Evolutionary conservation across 1,140 invertebrate species (phyloP), one percentile per base, ranked within the genome.

Genomic region (Lucilia sericata): DNA sequence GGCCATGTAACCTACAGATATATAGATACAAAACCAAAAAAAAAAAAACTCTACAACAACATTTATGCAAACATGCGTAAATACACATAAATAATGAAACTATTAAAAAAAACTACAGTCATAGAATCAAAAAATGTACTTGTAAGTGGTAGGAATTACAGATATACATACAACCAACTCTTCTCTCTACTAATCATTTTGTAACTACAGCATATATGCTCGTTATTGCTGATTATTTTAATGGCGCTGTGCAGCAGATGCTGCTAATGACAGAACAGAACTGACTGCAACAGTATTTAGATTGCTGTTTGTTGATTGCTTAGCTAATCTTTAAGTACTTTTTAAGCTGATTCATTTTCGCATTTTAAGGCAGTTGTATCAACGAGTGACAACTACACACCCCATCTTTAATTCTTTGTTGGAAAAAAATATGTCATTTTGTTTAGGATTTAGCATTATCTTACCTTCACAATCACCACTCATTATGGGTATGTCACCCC

Each of bases 401-500:
- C 42, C 42, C 42, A 17, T 80, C 10, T 47, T n/a, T 80, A 13
- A 12, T 49, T 25, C 25, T 80, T 49, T 78, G 10, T 78, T 30
- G 25, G n/a, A 5, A 8, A 76, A 78, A 47, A 78, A 47, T 78
- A 78, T 80, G 76, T 80, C 76, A 80, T 42, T 21, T 36, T 25
- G 76, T 25, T 78, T 19, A n/a, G 42, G 76, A 51, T 49, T 80
- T 14, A 0, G 25, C n/a, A 7, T 47, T n/a, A 78, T 42, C 75
- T 42, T 92, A 94, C 93, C 93, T 90, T 93, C 93, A 87, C 94
- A 95, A 85, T 95, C 92, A 85, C 94, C 93, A 86, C 94, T 93
- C 82, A 94, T 92, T 21, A 94, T 93, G 21, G 95, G 95, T 87
- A 96, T 96, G 88, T 97, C 96, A 83, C 96, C 96, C 91, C 94